Evolutionary conservation across 1,140 invertebrate species (phyloP).

Genomic region (Neodiprion virginianus): DNA sequence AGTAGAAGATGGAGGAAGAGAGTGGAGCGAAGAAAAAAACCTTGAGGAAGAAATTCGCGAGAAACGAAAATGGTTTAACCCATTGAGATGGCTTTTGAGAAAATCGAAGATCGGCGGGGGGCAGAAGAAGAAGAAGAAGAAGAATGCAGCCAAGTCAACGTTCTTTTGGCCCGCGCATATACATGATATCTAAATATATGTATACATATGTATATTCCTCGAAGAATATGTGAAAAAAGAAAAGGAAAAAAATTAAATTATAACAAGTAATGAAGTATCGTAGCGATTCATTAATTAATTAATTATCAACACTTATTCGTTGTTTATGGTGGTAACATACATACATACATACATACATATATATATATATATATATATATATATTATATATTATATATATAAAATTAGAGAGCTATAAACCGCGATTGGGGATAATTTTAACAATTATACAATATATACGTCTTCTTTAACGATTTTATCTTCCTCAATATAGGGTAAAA

Average conservation of each 20-base stretch:
- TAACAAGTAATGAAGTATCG: slow-evolving; percentile 14
- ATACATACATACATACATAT: too few relatives aligned
- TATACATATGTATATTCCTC: neutral
- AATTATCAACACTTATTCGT: neutral
- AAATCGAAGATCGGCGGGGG: too few relatives aligned
- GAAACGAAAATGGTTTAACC: neutral
- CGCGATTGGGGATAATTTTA: too few relatives aligned
- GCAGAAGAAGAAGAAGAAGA: neutral
- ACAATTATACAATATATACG: too few relatives aligned
- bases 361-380: too few relatives aligned
- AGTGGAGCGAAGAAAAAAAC: slow-evolving; percentile 15
- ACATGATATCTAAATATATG: neutral
- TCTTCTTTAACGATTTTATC: too few relatives aligned
- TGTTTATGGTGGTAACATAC: too few relatives aligned
- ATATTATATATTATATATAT: too few relatives aligned
- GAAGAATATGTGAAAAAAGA: slow-evolving; percentile 6
- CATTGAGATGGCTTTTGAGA: too few relatives aligned
- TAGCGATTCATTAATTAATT: slow-evolving; percentile 14
- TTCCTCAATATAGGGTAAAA: too few relatives aligned
- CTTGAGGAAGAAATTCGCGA: neutral
- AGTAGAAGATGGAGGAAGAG: slow-evolving; percentile 2
- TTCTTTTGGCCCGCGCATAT: neutral
- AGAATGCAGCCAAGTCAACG: neutral
- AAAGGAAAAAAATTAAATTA: slow-evolving; percentile 16
- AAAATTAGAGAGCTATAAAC: too few relatives aligned